Conservation (phyloP, 2,888 invertebrate genomes). For the Philhelius pedissequus region DNA sequence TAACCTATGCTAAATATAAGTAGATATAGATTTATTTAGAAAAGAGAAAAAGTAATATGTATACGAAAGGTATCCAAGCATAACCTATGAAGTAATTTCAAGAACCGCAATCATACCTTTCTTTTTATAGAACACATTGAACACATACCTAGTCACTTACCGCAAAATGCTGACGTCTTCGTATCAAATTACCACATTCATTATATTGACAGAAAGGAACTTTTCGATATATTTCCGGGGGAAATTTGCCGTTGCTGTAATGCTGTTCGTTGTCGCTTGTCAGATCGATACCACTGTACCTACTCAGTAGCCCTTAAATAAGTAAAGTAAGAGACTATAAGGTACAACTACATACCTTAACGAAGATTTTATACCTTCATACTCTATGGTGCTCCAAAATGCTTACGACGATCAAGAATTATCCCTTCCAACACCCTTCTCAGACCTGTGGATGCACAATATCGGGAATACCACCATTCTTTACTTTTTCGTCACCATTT, state of each 20-base stretch:
- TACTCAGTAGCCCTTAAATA: slow-evolving; percentile 48
- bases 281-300: slow-evolving; percentile 46
- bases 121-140: slow-evolving; percentile 29
- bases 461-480: slow-evolving; percentile 44
- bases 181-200: slow-evolving; percentile 53
- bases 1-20: no score
- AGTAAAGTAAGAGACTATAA: background rate
- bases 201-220: slow-evolving; percentile 44
- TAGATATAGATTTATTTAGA: no score
- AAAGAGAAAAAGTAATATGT: no score
- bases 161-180: slow-evolving; percentile 64
- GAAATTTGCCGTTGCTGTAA: background rate
- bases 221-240: slow-evolving; percentile 53
- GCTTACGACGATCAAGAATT: slow-evolving; percentile 14
- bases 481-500: background rate
- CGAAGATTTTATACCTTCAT: no score
- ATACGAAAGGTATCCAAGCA: no score
- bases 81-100: slow-evolving; percentile 42
- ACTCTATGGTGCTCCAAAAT: background rate
- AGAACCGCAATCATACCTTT: slow-evolving; percentile 31
- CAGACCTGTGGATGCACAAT: slow-evolving; percentile 53
- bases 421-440: slow-evolving; percentile 55
- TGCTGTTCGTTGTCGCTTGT: background rate
- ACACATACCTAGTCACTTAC: slow-evolving; percentile 25
- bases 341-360: no score